Percentiles rank a stretch among this genome's conserved stretches.
Conservation (phyloP, 2,888 invertebrate genomes). For the Tholera decimalis region DNA sequence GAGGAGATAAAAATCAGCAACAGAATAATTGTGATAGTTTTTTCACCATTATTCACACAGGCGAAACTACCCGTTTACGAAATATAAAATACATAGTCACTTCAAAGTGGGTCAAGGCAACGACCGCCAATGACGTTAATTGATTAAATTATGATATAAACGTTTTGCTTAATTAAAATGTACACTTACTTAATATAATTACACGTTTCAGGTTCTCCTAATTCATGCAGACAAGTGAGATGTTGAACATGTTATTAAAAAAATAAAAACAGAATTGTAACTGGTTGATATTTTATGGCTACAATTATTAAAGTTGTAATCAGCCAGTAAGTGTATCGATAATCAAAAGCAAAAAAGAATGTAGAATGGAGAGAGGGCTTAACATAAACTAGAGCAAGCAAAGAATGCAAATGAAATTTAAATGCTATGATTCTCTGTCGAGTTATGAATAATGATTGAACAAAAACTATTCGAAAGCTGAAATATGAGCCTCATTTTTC, state of each 20-base stretch:
- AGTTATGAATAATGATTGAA: not conserved
- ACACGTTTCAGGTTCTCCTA: conserved; percentile 24
- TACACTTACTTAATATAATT: conserved; percentile 25
- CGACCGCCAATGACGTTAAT: conserved; percentile 32
- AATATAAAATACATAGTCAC: conserved; percentile 27
- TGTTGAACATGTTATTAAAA: conserved; percentile 4
- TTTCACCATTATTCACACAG: not conserved
- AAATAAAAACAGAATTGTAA: conserved; percentile 9
- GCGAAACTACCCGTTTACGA: conserved; percentile 15
- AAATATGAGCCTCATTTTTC: not conserved
- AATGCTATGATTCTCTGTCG: not conserved
- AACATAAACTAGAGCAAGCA: conserved; percentile 25
- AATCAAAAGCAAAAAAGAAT: conserved; percentile 26
- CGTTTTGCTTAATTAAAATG: conserved; percentile 47
- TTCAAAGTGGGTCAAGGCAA: conserved; percentile 52
- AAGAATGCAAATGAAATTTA: conserved; percentile 18
- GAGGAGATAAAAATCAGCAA: too few relatives aligned
- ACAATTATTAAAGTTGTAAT: conserved; percentile 15
- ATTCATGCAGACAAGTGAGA: conserved; percentile 26
- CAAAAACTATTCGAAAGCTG: not conserved
- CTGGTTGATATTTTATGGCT: conserved; percentile 4
- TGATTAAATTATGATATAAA: conserved; percentile 46
- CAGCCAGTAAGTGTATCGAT: not conserved
- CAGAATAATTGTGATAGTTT: too few relatives aligned
- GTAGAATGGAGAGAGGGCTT: conserved; percentile 3